These are phyloP conservation scores for Coreius guichenoti DNA, from an alignment of 2,797 vertebrate genomes.

Conservation along the genomic window DNA sequence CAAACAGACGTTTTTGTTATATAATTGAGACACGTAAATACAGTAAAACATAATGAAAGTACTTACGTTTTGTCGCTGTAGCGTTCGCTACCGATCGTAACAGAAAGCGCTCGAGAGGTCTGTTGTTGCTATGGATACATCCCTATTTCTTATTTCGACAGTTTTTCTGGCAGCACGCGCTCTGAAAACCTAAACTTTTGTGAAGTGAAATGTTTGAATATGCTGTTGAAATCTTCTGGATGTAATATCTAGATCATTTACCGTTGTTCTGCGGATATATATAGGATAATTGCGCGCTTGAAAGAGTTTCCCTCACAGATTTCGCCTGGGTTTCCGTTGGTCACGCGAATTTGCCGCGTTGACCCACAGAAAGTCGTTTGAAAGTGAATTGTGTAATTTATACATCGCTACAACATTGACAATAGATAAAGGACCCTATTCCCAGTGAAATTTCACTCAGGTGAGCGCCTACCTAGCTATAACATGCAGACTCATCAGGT, in stretches of 20 bases:
- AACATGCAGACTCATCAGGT: neutral
- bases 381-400: neutral
- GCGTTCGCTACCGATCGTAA: neutral
- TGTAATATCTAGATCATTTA: neutral
- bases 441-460: neutral
- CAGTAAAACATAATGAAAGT: neutral
- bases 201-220: neutral
- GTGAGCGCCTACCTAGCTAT: neutral
- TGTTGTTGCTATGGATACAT: neutral
- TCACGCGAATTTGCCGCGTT: neutral
- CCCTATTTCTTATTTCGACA: neutral
- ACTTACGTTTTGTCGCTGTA: neutral
- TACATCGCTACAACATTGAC: neutral
- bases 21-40: neutral
- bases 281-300: neutral
- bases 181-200: neutral
- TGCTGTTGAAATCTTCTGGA: neutral
- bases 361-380: neutral
- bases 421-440: neutral
- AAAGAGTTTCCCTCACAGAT: neutral
- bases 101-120: neutral
- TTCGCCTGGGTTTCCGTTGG: neutral
- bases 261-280: neutral
- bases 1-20: neutral
- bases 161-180: neutral